A percentile compares a stretch with the other conserved stretches of the same genome.
phyloP scores from a whole-genome alignment of 2,113 vertebrate species.

The Trematomus loennbergii region DNA sequence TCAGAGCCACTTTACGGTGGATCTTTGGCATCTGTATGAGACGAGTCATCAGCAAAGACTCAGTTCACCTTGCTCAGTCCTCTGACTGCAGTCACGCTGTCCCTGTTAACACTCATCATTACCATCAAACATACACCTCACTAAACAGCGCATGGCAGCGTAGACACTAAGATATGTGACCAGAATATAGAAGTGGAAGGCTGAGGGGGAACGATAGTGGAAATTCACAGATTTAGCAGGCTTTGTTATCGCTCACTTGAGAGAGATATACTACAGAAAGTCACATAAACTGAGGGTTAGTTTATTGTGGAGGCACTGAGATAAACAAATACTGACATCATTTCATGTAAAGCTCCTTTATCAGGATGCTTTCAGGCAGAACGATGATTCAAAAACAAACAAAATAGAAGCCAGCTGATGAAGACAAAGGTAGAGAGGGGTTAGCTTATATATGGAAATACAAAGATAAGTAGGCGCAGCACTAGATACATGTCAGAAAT shows the following conservation, averaged over 20 bases:
- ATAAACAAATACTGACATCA: not conserved
- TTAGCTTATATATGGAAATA: not conserved
- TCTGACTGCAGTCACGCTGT: constrained; percentile 20
- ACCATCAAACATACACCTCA: constrained; percentile 17
- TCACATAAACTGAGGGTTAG: not conserved
- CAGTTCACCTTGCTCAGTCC: constrained; percentile 54
- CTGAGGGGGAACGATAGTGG: not conserved
- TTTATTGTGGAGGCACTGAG: not conserved
- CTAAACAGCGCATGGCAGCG: not conserved
- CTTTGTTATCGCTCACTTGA: not conserved
- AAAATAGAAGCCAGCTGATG: not conserved
- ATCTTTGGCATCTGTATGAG: constrained; percentile 8
- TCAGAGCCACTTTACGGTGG: not conserved
- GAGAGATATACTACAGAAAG: not conserved
- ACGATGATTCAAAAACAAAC: constrained; percentile 2
- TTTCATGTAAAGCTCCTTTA: not conserved
- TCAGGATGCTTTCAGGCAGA: constrained; percentile 2
- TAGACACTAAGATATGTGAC: not conserved
- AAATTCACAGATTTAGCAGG: not conserved
- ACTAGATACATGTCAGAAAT: constrained; percentile 2
- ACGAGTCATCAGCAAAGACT: not conserved
- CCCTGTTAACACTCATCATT: not conserved
- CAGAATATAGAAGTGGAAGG: not conserved
- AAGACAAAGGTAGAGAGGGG: not conserved
- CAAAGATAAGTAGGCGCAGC: not conserved